These are phyloP conservation scores for Agrotis segetum DNA, from an alignment of 2,888 invertebrate species.

Conservation along the genomic window DNA sequence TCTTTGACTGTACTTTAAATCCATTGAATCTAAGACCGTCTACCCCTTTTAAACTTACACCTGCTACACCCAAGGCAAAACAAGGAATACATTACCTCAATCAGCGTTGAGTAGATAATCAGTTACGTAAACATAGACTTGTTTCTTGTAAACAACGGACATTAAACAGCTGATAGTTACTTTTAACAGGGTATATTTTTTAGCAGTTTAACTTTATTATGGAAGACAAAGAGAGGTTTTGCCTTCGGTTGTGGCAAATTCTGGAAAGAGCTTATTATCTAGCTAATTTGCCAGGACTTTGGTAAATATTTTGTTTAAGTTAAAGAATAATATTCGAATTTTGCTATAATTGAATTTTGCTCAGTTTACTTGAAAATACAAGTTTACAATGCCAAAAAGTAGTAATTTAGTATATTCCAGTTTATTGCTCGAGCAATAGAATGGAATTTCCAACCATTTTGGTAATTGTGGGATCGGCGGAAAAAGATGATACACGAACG, in stretches of 20 bases:
- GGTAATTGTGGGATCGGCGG: no score
- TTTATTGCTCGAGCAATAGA: no score
- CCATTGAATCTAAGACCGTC: slow-evolving; percentile 37
- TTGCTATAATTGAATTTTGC: no score
- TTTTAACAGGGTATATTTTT: background rate
- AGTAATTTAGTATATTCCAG: no score
- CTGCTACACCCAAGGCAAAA: slow-evolving; percentile 49
- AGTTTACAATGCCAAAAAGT: no score
- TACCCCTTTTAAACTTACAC: slow-evolving; percentile 41
- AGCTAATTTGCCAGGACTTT: background rate
- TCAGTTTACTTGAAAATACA: no score
- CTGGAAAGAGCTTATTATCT: background rate
- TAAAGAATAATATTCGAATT: no score
- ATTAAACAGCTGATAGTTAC: slow-evolving; percentile 37
- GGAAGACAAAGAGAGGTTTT: background rate
- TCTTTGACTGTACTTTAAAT: slow-evolving; percentile 5
- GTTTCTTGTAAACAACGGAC: slow-evolving; percentile 32
- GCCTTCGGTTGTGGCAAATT: background rate
- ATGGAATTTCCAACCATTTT: no score
- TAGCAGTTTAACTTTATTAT: background rate
- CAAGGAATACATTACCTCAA: slow-evolving; percentile 53
- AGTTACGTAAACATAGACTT: slow-evolving; percentile 37
- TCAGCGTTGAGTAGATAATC: slow-evolving; percentile 53
- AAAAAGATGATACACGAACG: no score
- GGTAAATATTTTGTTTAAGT: no score